Conservation (phyloP, 2,113 vertebrate genomes). For the Megaceryle torquata region DNA sequence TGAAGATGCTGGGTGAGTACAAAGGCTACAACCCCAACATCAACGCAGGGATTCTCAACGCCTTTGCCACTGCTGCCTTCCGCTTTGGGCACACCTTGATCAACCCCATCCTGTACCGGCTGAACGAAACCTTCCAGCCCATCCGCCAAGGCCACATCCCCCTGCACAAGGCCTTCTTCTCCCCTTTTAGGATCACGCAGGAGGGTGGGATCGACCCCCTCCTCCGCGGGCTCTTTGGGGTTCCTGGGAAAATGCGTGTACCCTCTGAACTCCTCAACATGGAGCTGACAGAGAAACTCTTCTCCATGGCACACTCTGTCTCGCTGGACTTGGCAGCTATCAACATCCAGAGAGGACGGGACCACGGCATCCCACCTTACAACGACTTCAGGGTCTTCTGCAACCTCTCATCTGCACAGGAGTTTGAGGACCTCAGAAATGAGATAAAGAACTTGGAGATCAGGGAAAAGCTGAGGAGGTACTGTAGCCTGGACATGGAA, state of each 20-base stretch:
- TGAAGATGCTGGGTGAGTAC: slow-evolving; percentile 75
- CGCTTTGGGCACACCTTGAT: slow-evolving; percentile 76
- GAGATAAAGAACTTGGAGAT: slow-evolving; percentile 77
- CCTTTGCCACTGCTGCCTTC: slow-evolving; percentile 75
- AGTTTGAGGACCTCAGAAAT: slow-evolving; percentile 74
- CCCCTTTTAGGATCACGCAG: slow-evolving; percentile 72
- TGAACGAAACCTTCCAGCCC: slow-evolving; percentile 72
- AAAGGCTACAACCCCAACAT: slow-evolving; percentile 68
- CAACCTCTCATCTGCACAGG: slow-evolving; percentile 69
- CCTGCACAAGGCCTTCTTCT: slow-evolving; percentile 77
- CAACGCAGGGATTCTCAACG: slow-evolving; percentile 70
- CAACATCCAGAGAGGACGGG: slow-evolving; percentile 75
- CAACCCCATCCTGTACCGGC: slow-evolving; percentile 71
- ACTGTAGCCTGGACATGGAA: background rate
- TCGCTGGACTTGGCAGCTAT: slow-evolving; percentile 74
- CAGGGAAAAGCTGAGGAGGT: slow-evolving; percentile 77
- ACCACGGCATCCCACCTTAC: slow-evolving; percentile 76
- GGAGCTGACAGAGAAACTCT: slow-evolving; percentile 76
- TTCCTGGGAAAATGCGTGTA: slow-evolving; percentile 73
- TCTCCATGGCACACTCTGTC: slow-evolving; percentile 75
- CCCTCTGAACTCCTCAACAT: slow-evolving; percentile 74
- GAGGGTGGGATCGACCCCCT: slow-evolving; percentile 75
- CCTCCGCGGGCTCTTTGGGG: slow-evolving; percentile 70
- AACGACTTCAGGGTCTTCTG: slow-evolving; percentile 77
- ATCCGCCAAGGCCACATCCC: slow-evolving; percentile 70